Evolutionary conservation across 1,140 invertebrate species (phyloP), one percentile per base, ranked within the genome.

Genomic region (Rhopalosiphum maidis): DNA sequence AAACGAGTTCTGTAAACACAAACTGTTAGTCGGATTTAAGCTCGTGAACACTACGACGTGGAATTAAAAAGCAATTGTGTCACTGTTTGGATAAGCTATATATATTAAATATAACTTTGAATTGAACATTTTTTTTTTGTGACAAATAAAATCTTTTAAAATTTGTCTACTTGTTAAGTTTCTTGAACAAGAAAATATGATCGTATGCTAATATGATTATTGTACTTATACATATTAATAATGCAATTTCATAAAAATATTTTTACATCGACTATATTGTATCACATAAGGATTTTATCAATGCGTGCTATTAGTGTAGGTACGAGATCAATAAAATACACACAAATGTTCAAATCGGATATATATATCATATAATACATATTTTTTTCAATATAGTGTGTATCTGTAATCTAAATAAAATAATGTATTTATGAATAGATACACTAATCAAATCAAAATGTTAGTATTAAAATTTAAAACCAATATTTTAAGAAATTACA

Each of bases 1-100:
- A 43, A 87, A 87, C 46, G 43, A 87, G 43, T 87, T 87, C 48
- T 87, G 86, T 87, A 35, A 43, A 86, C 41, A 46, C 41, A 43
- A 2, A 30, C 23, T 86, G 85, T 4, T 41, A 41, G 83, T 86
- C 2, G 25, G 25, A n/a, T 46, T 46, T 46, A 86, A 46, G 41
- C 23, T n/a, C 15, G 23, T 21, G 35, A 37, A 83, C 25, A 46
- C 15, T 30, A 43, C 41, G 23, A n/a, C 41, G 25, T 46, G 23
- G 5, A 46, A 86, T 87, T 87, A 51, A 87, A 87, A 51, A 46
- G 43, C 30, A 35, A 51, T 87, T 48, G 43, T 86, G 85, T 30
- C 15, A 30, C 23, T 86, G 4, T 48, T 48, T 51, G 21, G 6
- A 46, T 87, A 51, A 48, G 5, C 46, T 48, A 48, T 41, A n/a